A percentile compares a stretch with the other conserved stretches of the same genome.
phyloP scores from a whole-genome alignment of 2,113 vertebrate species.

The Thermophis baileyi region DNA sequence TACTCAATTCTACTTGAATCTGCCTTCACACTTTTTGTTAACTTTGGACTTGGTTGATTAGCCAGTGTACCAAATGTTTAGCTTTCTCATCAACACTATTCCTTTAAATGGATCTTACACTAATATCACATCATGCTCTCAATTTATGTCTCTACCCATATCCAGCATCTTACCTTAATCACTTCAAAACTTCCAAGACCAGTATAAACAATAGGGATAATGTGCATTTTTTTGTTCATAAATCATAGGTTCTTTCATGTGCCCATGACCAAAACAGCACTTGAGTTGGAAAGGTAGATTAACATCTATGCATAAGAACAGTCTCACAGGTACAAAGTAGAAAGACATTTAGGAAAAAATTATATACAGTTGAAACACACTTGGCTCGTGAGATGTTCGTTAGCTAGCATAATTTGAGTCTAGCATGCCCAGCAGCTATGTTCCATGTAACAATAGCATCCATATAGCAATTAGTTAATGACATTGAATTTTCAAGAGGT shows the following conservation, averaged over 20 bases:
- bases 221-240: not conserved
- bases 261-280: not conserved
- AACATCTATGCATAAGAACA: no score
- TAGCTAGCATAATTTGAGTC: not conserved
- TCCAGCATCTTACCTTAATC: not conserved
- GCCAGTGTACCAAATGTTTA: not conserved
- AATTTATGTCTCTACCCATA: not conserved
- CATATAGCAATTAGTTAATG: not conserved
- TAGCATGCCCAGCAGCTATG: not conserved
- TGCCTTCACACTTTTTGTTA: not conserved
- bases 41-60: not conserved
- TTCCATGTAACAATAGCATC: not conserved
- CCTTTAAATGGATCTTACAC: not conserved
- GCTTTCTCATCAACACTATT: not conserved
- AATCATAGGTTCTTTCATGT: not conserved
- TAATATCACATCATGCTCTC: not conserved
- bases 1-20: not conserved
- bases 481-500: not conserved
- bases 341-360: not conserved
- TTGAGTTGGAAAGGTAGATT: not conserved
- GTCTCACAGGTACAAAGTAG: no score
- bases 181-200: not conserved
- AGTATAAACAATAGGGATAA: not conserved
- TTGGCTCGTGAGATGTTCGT: not conserved
- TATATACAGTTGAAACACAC: not conserved